Evolutionary conservation across 2,888 invertebrate genomes (phyloP).

Genomic region (Apodemia duryi): DNA sequence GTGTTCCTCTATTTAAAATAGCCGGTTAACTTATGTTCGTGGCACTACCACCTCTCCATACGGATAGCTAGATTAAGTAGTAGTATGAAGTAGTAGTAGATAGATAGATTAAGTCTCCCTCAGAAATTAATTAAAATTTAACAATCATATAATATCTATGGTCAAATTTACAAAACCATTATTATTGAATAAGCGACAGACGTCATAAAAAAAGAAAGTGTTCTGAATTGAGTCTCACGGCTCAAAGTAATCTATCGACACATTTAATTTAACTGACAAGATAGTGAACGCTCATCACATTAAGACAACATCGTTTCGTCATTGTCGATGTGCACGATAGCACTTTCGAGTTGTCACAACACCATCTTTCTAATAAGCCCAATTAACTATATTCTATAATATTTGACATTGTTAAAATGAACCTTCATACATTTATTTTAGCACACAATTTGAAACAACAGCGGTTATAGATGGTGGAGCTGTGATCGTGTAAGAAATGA

Average conservation of each 20-base stretch:
- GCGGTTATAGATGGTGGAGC: not conserved
- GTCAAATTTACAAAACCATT: conserved; percentile 8
- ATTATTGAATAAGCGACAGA: conserved; percentile 21
- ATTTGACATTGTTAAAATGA: conserved; percentile 46
- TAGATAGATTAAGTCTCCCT: too few relatives aligned
- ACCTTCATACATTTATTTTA: conserved; percentile 49
- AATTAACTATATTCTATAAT: conserved; percentile 68
- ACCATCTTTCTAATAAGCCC: conserved; percentile 77
- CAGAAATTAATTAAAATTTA: not conserved
- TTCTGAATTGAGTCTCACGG: conserved; percentile 69
- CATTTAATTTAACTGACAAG: conserved; percentile 79
- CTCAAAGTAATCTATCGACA: conserved; percentile 76
- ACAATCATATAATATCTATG: not conserved
- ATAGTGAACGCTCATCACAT: conserved; percentile 78
- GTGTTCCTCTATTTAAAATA: too few relatives aligned
- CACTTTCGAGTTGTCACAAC: conserved; percentile 78
- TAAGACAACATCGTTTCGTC: conserved; percentile 80
- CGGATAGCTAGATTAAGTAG: too few relatives aligned
- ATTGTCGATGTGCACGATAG: conserved; percentile 79
- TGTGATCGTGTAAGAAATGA: not conserved
- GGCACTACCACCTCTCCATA: too few relatives aligned
- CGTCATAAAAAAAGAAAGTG: conserved; percentile 51
- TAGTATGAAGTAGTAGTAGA: too few relatives aligned
- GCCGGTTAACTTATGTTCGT: too few relatives aligned
- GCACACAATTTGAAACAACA: conserved; percentile 38